These are phyloP conservation scores for Pelmatolapia mariae DNA, from an alignment of 2,113 vertebrate genomes.

Conservation along the genomic window DNA sequence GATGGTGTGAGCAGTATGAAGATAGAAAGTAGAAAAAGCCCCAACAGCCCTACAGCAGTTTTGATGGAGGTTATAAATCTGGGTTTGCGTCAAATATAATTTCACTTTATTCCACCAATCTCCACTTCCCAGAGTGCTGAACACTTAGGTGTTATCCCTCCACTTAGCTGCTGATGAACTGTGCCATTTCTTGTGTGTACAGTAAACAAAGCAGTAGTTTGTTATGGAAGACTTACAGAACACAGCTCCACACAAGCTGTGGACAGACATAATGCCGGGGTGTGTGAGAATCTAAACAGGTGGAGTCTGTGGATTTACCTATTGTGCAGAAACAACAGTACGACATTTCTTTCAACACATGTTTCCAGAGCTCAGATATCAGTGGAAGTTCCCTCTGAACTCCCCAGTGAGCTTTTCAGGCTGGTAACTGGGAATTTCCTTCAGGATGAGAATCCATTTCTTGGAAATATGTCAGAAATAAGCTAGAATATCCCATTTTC, in stretches of 20 bases:
- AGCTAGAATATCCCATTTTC: background rate
- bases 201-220: background rate
- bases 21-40: slow-evolving; percentile 11
- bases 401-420: background rate
- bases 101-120: background rate
- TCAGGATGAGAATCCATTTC: background rate
- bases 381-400: slow-evolving; percentile 45
- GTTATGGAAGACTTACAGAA: background rate
- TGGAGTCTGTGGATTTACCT: background rate
- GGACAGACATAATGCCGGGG: background rate
- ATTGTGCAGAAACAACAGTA: slow-evolving; percentile 11
- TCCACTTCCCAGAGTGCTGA: background rate
- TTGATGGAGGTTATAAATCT: slow-evolving; percentile 11
- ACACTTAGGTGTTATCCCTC: background rate
- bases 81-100: slow-evolving; percentile 16
- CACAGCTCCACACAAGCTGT: background rate
- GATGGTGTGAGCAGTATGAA: background rate
- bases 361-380: slow-evolving; percentile 32
- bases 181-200: background rate
- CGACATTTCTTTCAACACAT: background rate
- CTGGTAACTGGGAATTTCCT: slow-evolving; percentile 13
- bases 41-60: background rate
- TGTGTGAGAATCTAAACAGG: background rate
- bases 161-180: background rate
- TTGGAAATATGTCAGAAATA: background rate